phyloP scores from a whole-genome alignment of 1,140 invertebrate species.

The Lysiphlebus fabarum region DNA sequence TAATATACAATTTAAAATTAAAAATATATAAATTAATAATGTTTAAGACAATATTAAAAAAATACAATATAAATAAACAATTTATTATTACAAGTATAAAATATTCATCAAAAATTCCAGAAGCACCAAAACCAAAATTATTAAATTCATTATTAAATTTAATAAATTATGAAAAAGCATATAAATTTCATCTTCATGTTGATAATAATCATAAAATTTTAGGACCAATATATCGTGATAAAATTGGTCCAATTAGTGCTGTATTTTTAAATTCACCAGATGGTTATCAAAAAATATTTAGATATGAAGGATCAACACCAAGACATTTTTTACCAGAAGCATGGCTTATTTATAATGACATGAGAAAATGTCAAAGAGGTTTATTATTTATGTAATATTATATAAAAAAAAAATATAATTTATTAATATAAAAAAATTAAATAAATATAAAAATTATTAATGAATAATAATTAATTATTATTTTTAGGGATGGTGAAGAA shows the following conservation, averaged over 20 bases:
- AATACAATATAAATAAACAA: too few relatives aligned
- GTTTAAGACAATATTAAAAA: too few relatives aligned
- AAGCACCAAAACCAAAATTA: conserved; percentile 43
- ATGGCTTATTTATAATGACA: conserved; percentile 76
- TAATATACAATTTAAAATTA: too few relatives aligned
- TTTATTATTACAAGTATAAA: too few relatives aligned
- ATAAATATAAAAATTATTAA: conserved; percentile 7
- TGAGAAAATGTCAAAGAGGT: conserved; percentile 68
- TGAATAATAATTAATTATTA: not conserved
- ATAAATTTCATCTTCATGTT: conserved; percentile 69
- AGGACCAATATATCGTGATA: conserved; percentile 73
- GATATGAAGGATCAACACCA: conserved; percentile 74
- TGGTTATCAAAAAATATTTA: conserved; percentile 69
- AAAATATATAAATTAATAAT: too few relatives aligned
- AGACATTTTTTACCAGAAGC: conserved; percentile 76
- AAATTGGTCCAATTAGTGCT: conserved; percentile 63
- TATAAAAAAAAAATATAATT: conserved; percentile 12
- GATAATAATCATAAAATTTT: conserved; percentile 68
- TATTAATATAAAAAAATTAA: conserved; percentile 12
- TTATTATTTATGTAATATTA: conserved; percentile 79
- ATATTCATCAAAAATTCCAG: conserved; percentile 33
- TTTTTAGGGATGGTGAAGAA: conserved; percentile 69
- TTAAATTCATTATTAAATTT: conserved; percentile 48
- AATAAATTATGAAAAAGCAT: conserved; percentile 40
- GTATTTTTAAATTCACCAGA: conserved; percentile 71